phyloP scores from a whole-genome alignment of 2,888 invertebrate genomes.

The Schizaphis graminum region DNA sequence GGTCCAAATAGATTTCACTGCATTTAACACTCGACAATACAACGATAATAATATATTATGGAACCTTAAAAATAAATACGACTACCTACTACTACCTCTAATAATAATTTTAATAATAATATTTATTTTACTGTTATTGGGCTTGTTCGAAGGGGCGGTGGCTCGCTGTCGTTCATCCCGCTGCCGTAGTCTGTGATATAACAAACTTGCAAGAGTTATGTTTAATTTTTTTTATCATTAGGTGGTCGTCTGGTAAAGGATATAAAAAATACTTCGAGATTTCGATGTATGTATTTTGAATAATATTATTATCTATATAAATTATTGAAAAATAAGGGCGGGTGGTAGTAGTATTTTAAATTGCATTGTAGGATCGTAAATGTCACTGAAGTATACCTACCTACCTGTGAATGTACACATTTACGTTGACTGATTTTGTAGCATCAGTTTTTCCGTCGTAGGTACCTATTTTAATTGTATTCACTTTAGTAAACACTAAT shows the following conservation, averaged over 20 bases:
- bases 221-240: neutral
- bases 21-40: neutral
- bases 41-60: neutral
- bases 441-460: neutral
- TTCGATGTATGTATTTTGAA: neutral
- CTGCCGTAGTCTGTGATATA: neutral
- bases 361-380: neutral
- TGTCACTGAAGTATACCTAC: neutral
- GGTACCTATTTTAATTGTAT: neutral
- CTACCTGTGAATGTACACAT: neutral
- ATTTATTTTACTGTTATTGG: neutral
- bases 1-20: neutral
- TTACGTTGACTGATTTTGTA: neutral
- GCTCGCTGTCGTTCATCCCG: neutral
- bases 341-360: neutral
- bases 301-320: neutral
- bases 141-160: neutral
- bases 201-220: neutral
- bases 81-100: neutral
- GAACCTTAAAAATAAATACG: neutral
- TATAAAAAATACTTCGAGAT: neutral
- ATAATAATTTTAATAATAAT: neutral
- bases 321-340: neutral
- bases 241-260: neutral
- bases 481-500: neutral